These are phyloP conservation scores for Ennomos fuscantarius DNA, from an alignment of 2,888 invertebrate species.

Conservation along the genomic window DNA sequence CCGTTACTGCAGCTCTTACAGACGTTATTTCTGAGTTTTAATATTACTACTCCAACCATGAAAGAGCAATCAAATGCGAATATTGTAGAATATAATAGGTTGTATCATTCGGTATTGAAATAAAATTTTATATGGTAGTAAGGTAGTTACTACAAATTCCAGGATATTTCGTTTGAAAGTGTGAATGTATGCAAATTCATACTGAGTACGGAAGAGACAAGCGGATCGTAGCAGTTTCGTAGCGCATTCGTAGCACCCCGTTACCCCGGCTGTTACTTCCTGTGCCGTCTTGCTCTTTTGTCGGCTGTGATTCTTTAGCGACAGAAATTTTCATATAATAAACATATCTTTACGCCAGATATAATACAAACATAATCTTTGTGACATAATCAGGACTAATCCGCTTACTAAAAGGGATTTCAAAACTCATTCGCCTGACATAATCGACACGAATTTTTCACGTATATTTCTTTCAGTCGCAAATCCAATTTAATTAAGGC, in stretches of 20 bases:
- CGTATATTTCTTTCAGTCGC: conserved; percentile 83
- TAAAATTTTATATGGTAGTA: conserved; percentile 18
- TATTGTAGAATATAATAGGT: conserved; percentile 51
- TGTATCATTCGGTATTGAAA: conserved; percentile 42
- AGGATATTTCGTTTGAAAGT: conserved; percentile 18
- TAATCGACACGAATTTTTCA: conserved; percentile 83
- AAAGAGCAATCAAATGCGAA: conserved; percentile 61
- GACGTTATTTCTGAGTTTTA: conserved; percentile 71
- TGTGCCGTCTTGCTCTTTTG: conserved; percentile 43
- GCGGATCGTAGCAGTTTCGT: conserved; percentile 33
- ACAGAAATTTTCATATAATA: conserved; percentile 40
- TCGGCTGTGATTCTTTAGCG: conserved; percentile 22
- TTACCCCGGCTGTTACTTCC: conserved; percentile 69
- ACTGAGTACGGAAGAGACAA: conserved; percentile 41
- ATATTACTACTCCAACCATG: conserved; percentile 64
- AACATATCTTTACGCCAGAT: conserved; percentile 45
- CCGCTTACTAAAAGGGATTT: conserved; percentile 72
- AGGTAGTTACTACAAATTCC: conserved; percentile 9
- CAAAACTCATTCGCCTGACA: conserved; percentile 75
- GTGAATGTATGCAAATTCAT: conserved; percentile 36
- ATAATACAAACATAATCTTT: conserved; percentile 58
- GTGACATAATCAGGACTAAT: conserved; percentile 60
- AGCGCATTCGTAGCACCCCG: conserved; percentile 34
- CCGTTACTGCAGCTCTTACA: conserved; percentile 79
- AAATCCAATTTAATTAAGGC: conserved; percentile 86